Evolutionary conservation across 1,140 invertebrate genomes (phyloP).

Genomic region (Polyergus mexicanus): DNA sequence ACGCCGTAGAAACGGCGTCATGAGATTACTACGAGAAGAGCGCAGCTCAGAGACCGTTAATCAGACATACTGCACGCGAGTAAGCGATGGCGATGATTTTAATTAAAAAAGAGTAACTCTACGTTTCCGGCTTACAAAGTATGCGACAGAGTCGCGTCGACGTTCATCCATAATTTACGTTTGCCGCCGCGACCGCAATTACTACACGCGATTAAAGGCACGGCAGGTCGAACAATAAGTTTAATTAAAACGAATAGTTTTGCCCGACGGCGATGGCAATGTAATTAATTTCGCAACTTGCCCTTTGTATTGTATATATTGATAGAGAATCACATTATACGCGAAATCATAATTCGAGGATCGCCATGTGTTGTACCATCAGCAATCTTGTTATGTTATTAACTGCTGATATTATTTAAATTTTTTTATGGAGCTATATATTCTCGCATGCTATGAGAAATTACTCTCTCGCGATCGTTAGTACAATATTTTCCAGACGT

Average conservation of each 20-base stretch:
- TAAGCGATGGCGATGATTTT: conserved; percentile 37
- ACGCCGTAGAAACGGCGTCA: conserved; percentile 5
- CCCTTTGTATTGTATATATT: conserved; percentile 2
- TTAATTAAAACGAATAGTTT: conserved; percentile 57
- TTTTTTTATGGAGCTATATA: background rate
- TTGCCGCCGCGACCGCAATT: conserved; percentile 15
- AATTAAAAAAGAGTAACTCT: conserved; percentile 49
- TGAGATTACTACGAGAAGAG: conserved; percentile 38
- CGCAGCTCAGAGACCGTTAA: conserved; percentile 38
- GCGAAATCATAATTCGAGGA: background rate
- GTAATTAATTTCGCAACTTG: conserved; percentile 50
- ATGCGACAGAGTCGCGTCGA: background rate
- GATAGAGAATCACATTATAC: conserved; percentile 36
- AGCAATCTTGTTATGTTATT: background rate
- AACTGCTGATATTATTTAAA: background rate
- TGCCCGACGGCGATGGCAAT: background rate
- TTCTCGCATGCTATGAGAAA: background rate
- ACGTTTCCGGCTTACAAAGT: conserved; percentile 14
- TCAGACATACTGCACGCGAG: conserved; percentile 35
- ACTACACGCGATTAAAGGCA: conserved; percentile 27
- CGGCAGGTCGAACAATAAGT: conserved; percentile 32
- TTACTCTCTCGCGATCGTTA: background rate
- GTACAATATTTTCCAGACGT: background rate
- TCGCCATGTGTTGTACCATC: background rate
- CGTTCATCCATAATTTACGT: background rate